A percentile compares a stretch with the other conserved stretches of the same genome.
Evolutionary conservation across 1,140 invertebrate species (phyloP).

Genomic region (Lepidurus packardi): DNA sequence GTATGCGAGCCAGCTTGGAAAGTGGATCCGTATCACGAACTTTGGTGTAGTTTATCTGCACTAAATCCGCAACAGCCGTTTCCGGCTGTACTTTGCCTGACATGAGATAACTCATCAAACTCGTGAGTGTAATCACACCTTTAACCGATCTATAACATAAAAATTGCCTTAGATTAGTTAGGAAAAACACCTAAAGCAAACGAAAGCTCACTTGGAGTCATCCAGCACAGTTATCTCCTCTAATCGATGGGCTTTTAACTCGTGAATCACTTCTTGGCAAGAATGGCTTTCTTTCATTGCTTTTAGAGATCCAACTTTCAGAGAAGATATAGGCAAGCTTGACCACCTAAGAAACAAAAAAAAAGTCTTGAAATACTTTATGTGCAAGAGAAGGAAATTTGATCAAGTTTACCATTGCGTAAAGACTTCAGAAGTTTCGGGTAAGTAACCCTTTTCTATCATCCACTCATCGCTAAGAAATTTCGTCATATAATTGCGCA

Average conservation of each 20-base stretch:
- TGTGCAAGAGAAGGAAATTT: not conserved
- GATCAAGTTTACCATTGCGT: not conserved
- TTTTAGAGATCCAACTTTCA: not conserved
- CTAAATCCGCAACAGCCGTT: not conserved
- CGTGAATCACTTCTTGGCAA: not conserved
- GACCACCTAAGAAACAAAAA: not conserved
- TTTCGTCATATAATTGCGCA: conserved; percentile 62
- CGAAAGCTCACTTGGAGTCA: not conserved
- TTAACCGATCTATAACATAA: not conserved
- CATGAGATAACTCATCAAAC: not conserved
- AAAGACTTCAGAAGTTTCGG: not conserved
- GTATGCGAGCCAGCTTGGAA: conserved; percentile 4
- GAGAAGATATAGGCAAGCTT: not conserved
- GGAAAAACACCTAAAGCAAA: not conserved
- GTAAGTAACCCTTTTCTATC: conserved; percentile 48
- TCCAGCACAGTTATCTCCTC: not conserved
- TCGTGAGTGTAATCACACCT: not conserved
- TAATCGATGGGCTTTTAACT: not conserved
- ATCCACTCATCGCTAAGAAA: conserved; percentile 59
- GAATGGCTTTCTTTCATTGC: not conserved
- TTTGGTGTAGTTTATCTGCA: not conserved
- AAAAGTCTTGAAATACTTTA: not conserved
- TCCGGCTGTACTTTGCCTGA: not conserved
- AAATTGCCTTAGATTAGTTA: not conserved
- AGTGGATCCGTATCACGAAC: not conserved